Evolutionary conservation across 2,888 invertebrate genomes (phyloP).

Genomic region (Anaspis maculata): DNA sequence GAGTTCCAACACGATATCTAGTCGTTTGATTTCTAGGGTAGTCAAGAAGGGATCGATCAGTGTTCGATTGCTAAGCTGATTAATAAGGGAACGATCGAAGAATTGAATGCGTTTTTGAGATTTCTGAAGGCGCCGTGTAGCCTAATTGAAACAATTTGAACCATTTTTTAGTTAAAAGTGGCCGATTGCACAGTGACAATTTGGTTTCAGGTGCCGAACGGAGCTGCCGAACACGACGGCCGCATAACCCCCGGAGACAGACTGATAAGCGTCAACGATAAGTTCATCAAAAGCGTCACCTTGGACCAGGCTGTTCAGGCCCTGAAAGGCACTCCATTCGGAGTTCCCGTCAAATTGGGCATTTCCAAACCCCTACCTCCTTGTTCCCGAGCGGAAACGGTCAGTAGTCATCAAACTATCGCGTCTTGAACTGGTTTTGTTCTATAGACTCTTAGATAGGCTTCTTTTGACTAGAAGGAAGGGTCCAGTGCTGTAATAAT

Average conservation of each 20-base stretch:
- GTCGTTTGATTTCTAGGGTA: no score
- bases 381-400: slow-evolving; percentile 21
- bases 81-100: no score
- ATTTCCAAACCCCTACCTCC: slow-evolving; percentile 76
- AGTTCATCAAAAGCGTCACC: slow-evolving; percentile 81
- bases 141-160: no score
- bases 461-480: no score
- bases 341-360: slow-evolving; percentile 82
- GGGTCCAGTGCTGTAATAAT: not conserved
- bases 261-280: slow-evolving; percentile 84
- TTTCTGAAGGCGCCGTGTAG: no score
- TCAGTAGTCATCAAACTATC: slow-evolving; percentile 15
- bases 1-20: no score
- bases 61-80: no score
- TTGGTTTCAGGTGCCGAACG: no score
- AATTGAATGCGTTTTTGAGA: no score
- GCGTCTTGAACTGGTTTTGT: slow-evolving; percentile 12
- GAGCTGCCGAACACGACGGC: slow-evolving; percentile 93
- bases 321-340: slow-evolving; percentile 87
- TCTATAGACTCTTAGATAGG: not conserved
- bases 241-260: slow-evolving; percentile 88
- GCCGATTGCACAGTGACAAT: no score
- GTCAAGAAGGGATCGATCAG: no score
- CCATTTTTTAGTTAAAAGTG: no score
- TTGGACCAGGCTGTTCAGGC: slow-evolving; percentile 94